Percentiles rank a stretch among this genome's conserved stretches.
Evolutionary conservation across 1,140 invertebrate genomes (phyloP).

Genomic region (Rhynchophorus ferrugineus): DNA sequence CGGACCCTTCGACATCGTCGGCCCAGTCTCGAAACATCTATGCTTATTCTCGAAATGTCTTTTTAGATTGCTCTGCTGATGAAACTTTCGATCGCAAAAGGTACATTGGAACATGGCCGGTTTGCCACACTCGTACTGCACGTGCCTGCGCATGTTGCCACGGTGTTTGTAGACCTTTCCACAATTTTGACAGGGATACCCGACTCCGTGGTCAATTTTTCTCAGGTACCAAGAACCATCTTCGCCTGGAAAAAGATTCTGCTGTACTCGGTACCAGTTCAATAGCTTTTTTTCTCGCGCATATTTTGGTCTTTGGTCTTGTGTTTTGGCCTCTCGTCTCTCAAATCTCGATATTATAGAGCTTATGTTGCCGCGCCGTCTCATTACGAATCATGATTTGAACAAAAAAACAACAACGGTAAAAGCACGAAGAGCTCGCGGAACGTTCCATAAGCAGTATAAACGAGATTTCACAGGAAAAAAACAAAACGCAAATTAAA

Average conservation of each 20-base stretch:
- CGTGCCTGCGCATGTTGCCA: slow-evolving; percentile 43
- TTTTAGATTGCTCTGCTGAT: slow-evolving; percentile 44
- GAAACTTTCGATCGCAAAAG: slow-evolving; percentile 43
- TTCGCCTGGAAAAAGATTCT: slow-evolving; percentile 38
- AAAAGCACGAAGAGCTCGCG: too few species aligned
- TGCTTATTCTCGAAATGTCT: slow-evolving; percentile 39
- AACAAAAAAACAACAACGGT: too few species aligned
- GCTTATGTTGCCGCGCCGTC: too few species aligned
- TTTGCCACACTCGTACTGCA: slow-evolving; percentile 43
- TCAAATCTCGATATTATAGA: too few species aligned
- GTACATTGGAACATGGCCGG: slow-evolving; percentile 42
- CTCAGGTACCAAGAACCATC: slow-evolving; percentile 32
- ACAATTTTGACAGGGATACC: slow-evolving; percentile 42
- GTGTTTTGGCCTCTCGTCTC: slow-evolving; percentile 1
- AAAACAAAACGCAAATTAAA: too few species aligned
- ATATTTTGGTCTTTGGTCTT: slow-evolving; percentile 15
- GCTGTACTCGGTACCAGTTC: slow-evolving; percentile 34
- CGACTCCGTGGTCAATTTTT: slow-evolving; percentile 33
- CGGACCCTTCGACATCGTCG: background rate
- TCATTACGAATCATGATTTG: too few species aligned
- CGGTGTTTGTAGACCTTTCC: slow-evolving; percentile 46
- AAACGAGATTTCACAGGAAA: too few species aligned
- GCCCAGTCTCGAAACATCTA: slow-evolving; percentile 8
- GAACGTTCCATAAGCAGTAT: too few species aligned
- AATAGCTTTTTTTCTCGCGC: slow-evolving; percentile 7